Evolutionary conservation across 2,797 vertebrate species (phyloP).

Genomic region (Amphiprion clarkii): DNA sequence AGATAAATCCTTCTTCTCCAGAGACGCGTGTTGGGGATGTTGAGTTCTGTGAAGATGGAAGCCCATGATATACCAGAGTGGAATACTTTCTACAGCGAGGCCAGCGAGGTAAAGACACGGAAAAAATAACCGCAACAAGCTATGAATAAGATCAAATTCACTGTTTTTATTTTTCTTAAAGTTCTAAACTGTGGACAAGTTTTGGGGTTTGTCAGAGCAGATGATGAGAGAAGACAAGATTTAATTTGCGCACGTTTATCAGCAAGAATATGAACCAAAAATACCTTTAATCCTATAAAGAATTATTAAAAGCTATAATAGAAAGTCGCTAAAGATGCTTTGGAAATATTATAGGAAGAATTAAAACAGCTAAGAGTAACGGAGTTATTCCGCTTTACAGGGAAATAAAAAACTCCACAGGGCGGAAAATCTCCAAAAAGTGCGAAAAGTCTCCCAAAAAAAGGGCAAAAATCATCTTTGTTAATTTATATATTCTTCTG

Average conservation of each 20-base stretch:
- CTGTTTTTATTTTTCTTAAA: not conserved
- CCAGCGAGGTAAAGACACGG: constrained; percentile 85
- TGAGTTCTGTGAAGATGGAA: constrained; percentile 92
- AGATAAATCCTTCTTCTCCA: constrained; percentile 50
- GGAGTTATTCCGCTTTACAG: too few species aligned
- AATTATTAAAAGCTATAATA: not conserved
- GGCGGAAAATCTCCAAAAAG: too few species aligned
- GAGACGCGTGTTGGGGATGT: constrained; percentile 84
- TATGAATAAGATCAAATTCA: not conserved
- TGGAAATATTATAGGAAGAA: not conserved
- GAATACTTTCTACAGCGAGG: constrained; percentile 89
- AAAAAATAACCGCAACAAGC: not conserved
- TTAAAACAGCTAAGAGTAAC: not conserved
- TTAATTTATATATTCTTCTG: too few species aligned
- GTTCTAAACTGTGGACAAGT: not conserved
- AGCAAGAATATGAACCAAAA: not conserved
- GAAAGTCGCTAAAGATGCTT: too few species aligned
- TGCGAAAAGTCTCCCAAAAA: too few species aligned
- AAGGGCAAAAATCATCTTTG: too few species aligned
- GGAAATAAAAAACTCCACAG: too few species aligned
- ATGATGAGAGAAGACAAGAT: not conserved
- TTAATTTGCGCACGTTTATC: not conserved
- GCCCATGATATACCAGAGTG: constrained; percentile 89
- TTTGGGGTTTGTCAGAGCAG: not conserved
- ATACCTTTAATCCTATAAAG: not conserved